Base-by-base conservation (phyloP, 2,113 vertebrate genomes). In the Charina bottae region DNA sequence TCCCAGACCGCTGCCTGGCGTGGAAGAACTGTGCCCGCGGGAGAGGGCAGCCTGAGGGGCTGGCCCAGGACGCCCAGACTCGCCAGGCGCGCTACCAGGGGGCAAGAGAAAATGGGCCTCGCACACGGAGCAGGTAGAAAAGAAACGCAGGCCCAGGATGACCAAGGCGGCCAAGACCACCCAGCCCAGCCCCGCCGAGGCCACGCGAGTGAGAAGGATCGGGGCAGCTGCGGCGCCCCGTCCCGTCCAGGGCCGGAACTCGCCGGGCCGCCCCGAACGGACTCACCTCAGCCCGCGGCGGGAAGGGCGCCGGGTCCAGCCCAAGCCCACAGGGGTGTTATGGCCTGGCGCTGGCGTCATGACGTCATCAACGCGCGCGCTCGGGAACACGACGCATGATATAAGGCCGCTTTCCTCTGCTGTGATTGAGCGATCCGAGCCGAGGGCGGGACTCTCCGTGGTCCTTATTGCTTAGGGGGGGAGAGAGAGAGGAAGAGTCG, bases 301-400 rank as follows among this genome's bases (percentile, higher is more conserved):
- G 53, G 62, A 55, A n/a, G 64, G 54, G 64, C 85, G 26, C 90
- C 86, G 91, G 68, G 91, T 88, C 91, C 91, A 88, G 46, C 91
- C 54, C 91, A 23, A 59, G 54, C 90, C 90, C 64, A 88, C 58
- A n/a, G 10, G 86, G 68, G 56, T 55, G 72, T 62, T 62, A 3
- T 28, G 58, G 13, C 87, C 87, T 89, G 91, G 87, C 91, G 87
- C 91, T 54, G 55, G 46, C 58, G 8, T 85, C 87, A 55, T 62
- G 2, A 7, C 91, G 87, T 89, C 91, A 92, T 89, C 72, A 89
- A 33, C 21, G n/a, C 46, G 91, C 91, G 90, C 90, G 91, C 72
- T 33, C 55, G 24, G 24, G 23, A 33, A 54, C 28, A 12, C 56
- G 28, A 53, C 64, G 54, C 90, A 53, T 24, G 87, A 56, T 11